Conservation (phyloP, 1,140 invertebrate genomes). For the Caenorhabditis remanei region DNA sequence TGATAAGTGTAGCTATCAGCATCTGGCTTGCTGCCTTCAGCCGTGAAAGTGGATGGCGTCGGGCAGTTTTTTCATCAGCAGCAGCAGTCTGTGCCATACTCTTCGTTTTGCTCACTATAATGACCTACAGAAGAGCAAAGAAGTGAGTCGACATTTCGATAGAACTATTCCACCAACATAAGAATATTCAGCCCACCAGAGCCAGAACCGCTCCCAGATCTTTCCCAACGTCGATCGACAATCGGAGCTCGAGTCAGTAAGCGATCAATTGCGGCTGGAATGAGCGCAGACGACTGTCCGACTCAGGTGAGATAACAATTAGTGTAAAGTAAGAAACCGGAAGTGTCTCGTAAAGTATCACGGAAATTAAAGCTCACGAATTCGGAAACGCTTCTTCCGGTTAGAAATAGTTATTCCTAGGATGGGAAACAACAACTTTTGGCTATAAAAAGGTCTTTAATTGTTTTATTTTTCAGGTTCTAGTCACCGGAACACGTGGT, state of each 20-base stretch:
- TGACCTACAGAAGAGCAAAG: conserved; percentile 64
- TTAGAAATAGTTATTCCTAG: background rate
- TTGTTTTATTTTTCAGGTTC: background rate
- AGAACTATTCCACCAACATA: background rate
- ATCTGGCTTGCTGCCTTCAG: conserved; percentile 70
- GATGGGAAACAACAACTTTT: too few relatives aligned
- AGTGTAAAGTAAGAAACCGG: too few relatives aligned
- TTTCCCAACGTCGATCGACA: conserved; percentile 63
- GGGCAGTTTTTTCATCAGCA: conserved; percentile 65
- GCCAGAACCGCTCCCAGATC: conserved; percentile 64
- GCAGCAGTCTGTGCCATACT: conserved; percentile 70
- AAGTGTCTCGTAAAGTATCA: background rate
- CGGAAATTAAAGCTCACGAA: background rate
- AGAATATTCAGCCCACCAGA: conserved; percentile 59
- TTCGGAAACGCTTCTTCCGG: background rate
- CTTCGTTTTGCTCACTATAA: conserved; percentile 70
- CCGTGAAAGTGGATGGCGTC: conserved; percentile 65
- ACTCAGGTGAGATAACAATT: conserved; percentile 18
- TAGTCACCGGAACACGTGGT: conserved; percentile 48
- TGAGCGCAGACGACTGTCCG: conserved; percentile 51
- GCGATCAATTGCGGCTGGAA: conserved; percentile 60
- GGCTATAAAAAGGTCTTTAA: background rate
- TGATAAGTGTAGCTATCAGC: conserved; percentile 69
- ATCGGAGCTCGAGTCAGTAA: conserved; percentile 63
- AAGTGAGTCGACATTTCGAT: conserved; percentile 50